Evolutionary conservation across 1,140 invertebrate genomes (phyloP), one percentile per base, ranked within the genome.

Genomic region (Trachymyrmex septentrionalis): DNA sequence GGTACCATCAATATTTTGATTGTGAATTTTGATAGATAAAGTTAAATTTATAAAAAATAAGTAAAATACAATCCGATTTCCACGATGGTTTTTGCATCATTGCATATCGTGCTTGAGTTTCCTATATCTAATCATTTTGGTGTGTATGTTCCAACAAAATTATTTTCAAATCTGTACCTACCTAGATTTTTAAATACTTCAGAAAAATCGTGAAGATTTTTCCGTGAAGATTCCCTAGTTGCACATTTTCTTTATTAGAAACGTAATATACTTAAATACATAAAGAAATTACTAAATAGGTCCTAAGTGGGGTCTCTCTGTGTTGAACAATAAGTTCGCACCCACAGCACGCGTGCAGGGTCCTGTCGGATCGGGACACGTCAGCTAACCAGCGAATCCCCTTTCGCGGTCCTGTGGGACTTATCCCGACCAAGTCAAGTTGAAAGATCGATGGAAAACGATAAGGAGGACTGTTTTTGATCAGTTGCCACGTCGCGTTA

Each of bases 391-490:
- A 30, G 14, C n/a, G 75, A 76, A 38, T 88, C 88, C 87, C 86
- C 86, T 90, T 90, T 90, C 76, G 82, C 50, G 88, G 88, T 93
- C 93, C 93, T 92, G 27, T 81, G 93, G 93, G 93, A 92, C 61
- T 59, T 16, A 27, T 55, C 57, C 27, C 57, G 69, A 12, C 72
- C 86, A 86, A 69, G 91, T 87, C 88, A 91, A 69, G 86, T 61
- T 88, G 89, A 91, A 93, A 94, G 94, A 94, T 94, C 92, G 92
- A 94, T 94, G 91, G 88, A 72, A 50, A 57, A 86, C 84, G 94
- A 94, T 94, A 94, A 93, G 90, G 87, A 86, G 85, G 48, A n/a
- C 90, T 86, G 88, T 91, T 94, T 94, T 91, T 93, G 91, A 94
- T 94, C 93, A 91, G 86, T 87, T 87, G 88, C 91, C 91, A 87